phyloP scores from a whole-genome alignment of 1,140 invertebrate species.

The Drosophila sechellia region DNA sequence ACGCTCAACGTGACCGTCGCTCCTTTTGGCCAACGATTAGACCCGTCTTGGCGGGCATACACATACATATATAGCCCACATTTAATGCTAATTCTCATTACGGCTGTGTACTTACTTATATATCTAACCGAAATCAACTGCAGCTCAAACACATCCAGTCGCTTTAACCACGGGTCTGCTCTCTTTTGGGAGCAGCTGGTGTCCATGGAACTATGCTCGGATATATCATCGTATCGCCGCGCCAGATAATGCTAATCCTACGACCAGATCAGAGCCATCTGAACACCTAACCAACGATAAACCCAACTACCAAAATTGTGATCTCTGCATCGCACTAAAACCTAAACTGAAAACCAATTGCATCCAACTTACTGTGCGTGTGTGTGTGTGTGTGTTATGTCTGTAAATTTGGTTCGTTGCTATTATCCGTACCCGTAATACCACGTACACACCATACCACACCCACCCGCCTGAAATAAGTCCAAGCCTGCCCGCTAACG shows the following conservation, averaged over 20 bases:
- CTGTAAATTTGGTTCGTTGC: constrained; percentile 62
- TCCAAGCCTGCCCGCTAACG: constrained; percentile 52
- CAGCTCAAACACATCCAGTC: constrained; percentile 39
- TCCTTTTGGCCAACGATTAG: constrained; percentile 66
- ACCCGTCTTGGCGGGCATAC: constrained; percentile 20
- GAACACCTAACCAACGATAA: constrained; percentile 57
- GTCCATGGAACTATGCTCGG: constrained; percentile 64
- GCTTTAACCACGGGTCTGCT: constrained; percentile 54
- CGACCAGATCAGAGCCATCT: constrained; percentile 31
- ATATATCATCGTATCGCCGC: constrained; percentile 34
- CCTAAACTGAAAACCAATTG: constrained; percentile 19
- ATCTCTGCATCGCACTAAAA: constrained; percentile 34
- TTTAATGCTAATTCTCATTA: constrained; percentile 62
- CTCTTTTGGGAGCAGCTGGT: constrained; percentile 49
- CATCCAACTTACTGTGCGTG: constrained; percentile 18
- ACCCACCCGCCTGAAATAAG: constrained; percentile 14
- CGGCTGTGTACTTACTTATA: constrained; percentile 51
- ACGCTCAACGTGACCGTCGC: constrained; percentile 65
- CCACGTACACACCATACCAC: constrained; percentile 29
- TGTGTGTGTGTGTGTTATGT: constrained; percentile 58
- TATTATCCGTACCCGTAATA: constrained; percentile 62
- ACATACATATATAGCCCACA: constrained; percentile 6
- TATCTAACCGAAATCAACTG: constrained; percentile 44
- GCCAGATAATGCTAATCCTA: constrained; percentile 29
- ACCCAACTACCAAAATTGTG: constrained; percentile 14